Evolutionary conservation across 2,888 invertebrate genomes (phyloP).

Genomic region (Trachelus iudaicus): DNA sequence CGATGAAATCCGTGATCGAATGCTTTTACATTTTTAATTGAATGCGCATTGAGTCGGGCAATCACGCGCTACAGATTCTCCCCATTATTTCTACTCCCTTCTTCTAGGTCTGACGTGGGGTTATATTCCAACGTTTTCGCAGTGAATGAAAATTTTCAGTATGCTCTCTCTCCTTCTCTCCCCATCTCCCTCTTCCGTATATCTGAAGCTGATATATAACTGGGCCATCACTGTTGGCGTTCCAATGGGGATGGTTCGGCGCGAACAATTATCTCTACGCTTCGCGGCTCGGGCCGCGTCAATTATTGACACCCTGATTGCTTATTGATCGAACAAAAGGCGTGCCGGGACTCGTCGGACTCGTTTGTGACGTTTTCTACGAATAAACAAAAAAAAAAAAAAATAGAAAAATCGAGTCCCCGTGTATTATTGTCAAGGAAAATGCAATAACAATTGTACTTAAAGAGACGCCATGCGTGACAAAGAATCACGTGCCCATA

Average conservation of each 20-base stretch:
- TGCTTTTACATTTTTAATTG: background rate
- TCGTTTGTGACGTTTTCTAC: background rate
- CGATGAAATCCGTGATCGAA: background rate
- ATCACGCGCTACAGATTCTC: background rate
- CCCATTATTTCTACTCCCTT: background rate
- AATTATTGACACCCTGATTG: constrained; percentile 35
- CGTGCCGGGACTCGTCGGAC: background rate
- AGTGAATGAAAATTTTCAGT: background rate
- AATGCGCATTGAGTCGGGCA: background rate
- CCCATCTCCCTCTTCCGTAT: background rate
- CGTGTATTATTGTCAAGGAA: background rate
- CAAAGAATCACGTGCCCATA: background rate
- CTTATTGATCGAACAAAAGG: constrained; percentile 23
- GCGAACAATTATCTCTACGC: constrained; percentile 4
- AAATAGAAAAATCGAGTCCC: background rate
- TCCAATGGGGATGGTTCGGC: background rate
- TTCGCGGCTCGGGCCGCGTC: constrained; percentile 15
- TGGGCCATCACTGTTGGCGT: background rate
- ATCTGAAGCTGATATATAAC: background rate
- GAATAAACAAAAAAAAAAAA: background rate
- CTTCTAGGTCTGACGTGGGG: background rate
- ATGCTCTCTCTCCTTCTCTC: background rate
- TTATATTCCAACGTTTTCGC: background rate
- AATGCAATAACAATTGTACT: background rate
- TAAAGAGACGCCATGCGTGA: background rate